A percentile compares a stretch with the other conserved stretches of the same genome.
phyloP scores from a whole-genome alignment of 2,888 invertebrate species.

The Entomobrya multifasciata region DNA sequence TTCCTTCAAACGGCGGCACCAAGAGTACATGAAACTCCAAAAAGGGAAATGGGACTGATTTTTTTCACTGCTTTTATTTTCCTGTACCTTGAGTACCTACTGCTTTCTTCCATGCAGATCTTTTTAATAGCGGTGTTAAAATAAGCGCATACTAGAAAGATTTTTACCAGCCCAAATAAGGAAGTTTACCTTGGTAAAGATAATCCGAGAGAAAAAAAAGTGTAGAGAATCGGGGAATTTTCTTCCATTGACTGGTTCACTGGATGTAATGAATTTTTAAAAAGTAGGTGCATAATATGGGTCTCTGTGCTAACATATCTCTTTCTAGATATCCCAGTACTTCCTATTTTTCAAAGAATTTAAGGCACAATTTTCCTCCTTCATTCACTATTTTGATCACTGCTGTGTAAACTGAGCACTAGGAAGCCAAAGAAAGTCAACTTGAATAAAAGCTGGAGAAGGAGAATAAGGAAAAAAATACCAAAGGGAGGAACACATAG shows the following conservation, averaged over 20 bases:
- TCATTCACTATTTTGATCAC: neutral
- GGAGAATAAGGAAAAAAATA: too few species aligned
- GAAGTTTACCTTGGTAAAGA: too few species aligned
- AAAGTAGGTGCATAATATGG: neutral
- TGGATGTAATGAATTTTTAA: conserved; percentile 29
- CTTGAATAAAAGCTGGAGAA: neutral
- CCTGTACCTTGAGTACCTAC: too few species aligned
- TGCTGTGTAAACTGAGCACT: neutral
- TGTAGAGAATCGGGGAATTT: neutral
- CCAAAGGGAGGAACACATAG: neutral
- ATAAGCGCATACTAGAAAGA: neutral
- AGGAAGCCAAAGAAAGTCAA: neutral
- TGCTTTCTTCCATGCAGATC: too few species aligned
- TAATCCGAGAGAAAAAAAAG: too few species aligned
- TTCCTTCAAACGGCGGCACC: too few species aligned
- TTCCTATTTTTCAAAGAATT: neutral
- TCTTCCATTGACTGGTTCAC: neutral
- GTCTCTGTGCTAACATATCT: too few species aligned
- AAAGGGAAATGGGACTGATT: neutral
- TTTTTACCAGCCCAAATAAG: too few species aligned
- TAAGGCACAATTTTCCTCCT: neutral
- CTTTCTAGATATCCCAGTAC: neutral
- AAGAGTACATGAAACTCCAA: neutral
- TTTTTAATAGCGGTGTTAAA: too few species aligned
- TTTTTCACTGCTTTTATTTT: too few species aligned